Percentiles rank a stretch among this genome's conserved stretches.
These are phyloP conservation scores for Muscina levida DNA, from an alignment of 2,888 invertebrate genomes.

Conservation along the genomic window DNA sequence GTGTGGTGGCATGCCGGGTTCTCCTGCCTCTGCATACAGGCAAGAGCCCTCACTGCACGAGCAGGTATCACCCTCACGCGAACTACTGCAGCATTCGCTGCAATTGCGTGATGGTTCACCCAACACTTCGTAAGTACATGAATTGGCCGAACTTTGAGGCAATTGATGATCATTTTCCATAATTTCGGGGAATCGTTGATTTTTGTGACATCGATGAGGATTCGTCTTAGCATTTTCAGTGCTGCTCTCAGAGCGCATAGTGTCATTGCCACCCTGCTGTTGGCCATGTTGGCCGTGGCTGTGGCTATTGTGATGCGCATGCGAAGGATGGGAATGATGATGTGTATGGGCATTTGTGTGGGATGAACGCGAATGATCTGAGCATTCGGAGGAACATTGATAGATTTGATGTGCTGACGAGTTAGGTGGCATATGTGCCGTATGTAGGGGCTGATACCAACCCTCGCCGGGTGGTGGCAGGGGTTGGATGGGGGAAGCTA, in stretches of 20 bases:
- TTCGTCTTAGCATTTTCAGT: slow-evolving; percentile 73
- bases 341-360: slow-evolving; percentile 70
- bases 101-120: slow-evolving; percentile 75
- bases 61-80: slow-evolving; percentile 82
- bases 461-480: slow-evolving; percentile 74
- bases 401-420: slow-evolving; percentile 78
- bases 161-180: slow-evolving; percentile 67
- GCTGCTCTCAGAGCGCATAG: slow-evolving; percentile 76
- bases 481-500: slow-evolving; percentile 79
- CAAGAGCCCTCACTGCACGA: slow-evolving; percentile 85
- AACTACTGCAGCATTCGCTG: slow-evolving; percentile 81
- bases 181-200: slow-evolving; percentile 71
- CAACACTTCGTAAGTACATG: slow-evolving; percentile 70
- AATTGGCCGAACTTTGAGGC: slow-evolving; percentile 58
- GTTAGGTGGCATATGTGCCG: slow-evolving; percentile 71
- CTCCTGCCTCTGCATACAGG: slow-evolving; percentile 83
- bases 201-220: slow-evolving; percentile 67
- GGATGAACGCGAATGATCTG: slow-evolving; percentile 79
- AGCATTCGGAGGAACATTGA: slow-evolving; percentile 80
- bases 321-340: slow-evolving; percentile 67
- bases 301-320: slow-evolving; percentile 66
- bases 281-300: slow-evolving; percentile 61
- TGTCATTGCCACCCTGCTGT: slow-evolving; percentile 67
- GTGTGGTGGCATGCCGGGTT: slow-evolving; percentile 71
- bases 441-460: slow-evolving; percentile 79